Conservation (phyloP, 2,888 invertebrate genomes). For the Meghimatium bilineatum region DNA sequence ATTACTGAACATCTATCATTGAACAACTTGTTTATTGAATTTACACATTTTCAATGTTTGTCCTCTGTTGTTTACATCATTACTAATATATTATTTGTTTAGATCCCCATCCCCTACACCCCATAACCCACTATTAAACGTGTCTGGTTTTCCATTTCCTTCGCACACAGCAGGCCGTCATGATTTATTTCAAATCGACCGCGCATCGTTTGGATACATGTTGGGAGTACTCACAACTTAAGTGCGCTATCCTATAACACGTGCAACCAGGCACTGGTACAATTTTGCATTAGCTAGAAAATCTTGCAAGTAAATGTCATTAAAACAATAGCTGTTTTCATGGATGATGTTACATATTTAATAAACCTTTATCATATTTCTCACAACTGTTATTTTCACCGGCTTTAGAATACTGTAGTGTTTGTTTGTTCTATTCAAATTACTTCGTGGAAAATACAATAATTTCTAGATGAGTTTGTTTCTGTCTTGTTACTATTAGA, state of each 20-base stretch:
- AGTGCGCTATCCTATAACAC: neutral
- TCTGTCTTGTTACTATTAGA: too few relatives aligned
- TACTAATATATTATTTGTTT: neutral
- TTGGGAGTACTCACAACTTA: neutral
- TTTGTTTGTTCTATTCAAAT: too few relatives aligned
- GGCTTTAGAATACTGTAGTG: neutral
- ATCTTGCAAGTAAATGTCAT: neutral
- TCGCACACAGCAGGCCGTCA: neutral
- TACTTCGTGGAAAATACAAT: too few relatives aligned
- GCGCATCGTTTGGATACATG: neutral
- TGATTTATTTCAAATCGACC: conserved; percentile 10
- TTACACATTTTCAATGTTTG: too few relatives aligned
- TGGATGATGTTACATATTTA: neutral
- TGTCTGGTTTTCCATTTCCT: neutral
- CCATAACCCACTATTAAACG: neutral
- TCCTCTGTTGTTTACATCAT: neutral
- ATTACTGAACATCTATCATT: too few relatives aligned
- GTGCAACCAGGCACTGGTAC: neutral
- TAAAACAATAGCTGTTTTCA: neutral
- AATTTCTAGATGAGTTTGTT: too few relatives aligned
- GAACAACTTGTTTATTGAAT: too few relatives aligned
- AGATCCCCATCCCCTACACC: neutral
- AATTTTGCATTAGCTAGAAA: neutral
- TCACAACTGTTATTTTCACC: neutral
- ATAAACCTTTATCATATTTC: neutral